A percentile compares a stretch with the other conserved stretches of the same genome.
phyloP scores from a whole-genome alignment of 1,140 invertebrate genomes.

The Oreohelix idahoensis region DNA sequence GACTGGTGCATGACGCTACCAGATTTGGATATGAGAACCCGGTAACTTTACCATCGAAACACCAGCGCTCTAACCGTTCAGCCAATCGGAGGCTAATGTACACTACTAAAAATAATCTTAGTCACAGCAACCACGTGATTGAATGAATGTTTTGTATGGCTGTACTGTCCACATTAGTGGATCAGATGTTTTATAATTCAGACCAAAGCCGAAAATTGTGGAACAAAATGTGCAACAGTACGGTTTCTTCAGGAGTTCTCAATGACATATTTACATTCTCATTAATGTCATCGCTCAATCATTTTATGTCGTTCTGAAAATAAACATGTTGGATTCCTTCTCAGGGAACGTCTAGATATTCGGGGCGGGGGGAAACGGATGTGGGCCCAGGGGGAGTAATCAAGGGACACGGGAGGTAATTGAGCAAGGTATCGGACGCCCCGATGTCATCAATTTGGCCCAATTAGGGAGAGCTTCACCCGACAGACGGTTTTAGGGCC shows the following conservation, averaged over 20 bases:
- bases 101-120: too few species aligned
- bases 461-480: conserved; percentile 35
- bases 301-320: background rate
- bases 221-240: too few species aligned
- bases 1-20: too few species aligned
- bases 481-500: conserved; percentile 24
- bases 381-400: conserved; percentile 39
- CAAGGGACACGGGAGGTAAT: conserved; percentile 31
- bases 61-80: too few species aligned
- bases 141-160: too few species aligned
- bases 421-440: conserved; percentile 34
- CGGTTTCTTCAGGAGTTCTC: background rate
- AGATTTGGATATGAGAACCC: too few species aligned
- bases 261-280: background rate
- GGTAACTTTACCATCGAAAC: too few species aligned
- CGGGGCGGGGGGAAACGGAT: background rate
- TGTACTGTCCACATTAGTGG: too few species aligned
- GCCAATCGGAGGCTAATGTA: too few species aligned
- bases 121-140: too few species aligned
- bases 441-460: conserved; percentile 39
- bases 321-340: background rate
- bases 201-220: too few species aligned
- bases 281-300: background rate
- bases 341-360: background rate
- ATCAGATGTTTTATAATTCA: too few species aligned